Percentiles rank a stretch among this genome's conserved stretches.
Evolutionary conservation across 1,140 invertebrate species (phyloP).

Genomic region (Gyrodactylus salaris): DNA sequence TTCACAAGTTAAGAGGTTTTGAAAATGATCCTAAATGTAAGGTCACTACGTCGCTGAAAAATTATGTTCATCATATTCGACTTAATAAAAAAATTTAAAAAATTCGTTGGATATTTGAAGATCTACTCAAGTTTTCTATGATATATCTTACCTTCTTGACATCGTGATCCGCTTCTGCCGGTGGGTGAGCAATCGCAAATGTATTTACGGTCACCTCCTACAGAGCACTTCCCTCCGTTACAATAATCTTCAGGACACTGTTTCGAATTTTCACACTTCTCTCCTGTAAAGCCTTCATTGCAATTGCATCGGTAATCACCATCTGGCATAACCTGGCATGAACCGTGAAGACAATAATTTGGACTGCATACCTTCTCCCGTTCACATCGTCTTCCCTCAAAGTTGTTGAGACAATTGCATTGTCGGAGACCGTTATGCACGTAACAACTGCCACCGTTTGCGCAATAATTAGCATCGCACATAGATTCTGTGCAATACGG

Average conservation of each 20-base stretch:
- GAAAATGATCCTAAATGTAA: no score
- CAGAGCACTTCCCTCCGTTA: not conserved
- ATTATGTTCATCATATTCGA: no score
- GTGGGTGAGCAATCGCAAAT: not conserved
- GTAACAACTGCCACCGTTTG: not conserved
- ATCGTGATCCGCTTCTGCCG: not conserved
- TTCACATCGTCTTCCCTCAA: not conserved
- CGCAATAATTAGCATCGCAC: not conserved
- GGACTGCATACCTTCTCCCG: not conserved
- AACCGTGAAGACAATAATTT: not conserved
- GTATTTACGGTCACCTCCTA: not conserved
- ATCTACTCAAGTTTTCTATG: no score
- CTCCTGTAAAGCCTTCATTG: not conserved
- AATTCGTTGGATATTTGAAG: no score
- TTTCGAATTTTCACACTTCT: not conserved
- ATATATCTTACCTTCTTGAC: not conserved
- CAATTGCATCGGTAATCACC: not conserved
- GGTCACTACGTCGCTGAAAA: no score
- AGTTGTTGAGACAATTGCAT: not conserved
- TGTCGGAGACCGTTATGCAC: not conserved
- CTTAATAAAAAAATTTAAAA: no score
- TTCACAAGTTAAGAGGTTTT: no score
- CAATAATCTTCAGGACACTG: not conserved
- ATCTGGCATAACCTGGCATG: not conserved
- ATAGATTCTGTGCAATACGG: not conserved